These are phyloP conservation scores for Ectobius pallidus DNA, from an alignment of 2,888 invertebrate species.

Conservation along the genomic window DNA sequence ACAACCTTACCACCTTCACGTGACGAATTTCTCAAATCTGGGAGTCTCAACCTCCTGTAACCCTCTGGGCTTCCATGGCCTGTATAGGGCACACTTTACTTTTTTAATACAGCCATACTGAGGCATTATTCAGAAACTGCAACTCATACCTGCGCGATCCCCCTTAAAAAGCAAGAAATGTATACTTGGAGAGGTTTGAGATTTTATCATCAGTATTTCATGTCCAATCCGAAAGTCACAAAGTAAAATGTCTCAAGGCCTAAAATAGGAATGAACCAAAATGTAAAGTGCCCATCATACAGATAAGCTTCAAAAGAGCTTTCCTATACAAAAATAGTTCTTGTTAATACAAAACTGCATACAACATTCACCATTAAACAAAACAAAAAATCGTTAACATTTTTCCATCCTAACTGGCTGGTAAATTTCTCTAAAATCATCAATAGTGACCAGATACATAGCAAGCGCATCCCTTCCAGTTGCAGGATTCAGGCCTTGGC, in stretches of 20 bases:
- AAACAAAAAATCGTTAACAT: conserved; percentile 42
- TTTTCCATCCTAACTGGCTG: conserved; percentile 39
- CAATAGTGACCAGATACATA: conserved; percentile 63
- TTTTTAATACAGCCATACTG: too few relatives aligned
- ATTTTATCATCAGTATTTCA: conserved; percentile 15
- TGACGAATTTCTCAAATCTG: too few relatives aligned
- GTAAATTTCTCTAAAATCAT: conserved; percentile 60
- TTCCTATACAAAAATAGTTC: conserved; percentile 50
- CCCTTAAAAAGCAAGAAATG: conserved; percentile 39
- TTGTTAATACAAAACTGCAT: conserved; percentile 46
- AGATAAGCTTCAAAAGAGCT: conserved; percentile 25
- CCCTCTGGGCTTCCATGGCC: too few relatives aligned
- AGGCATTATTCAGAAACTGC: conserved; percentile 21
- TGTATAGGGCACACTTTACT: too few relatives aligned
- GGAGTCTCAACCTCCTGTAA: too few relatives aligned
- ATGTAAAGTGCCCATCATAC: conserved; percentile 43
- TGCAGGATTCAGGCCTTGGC: conserved; percentile 23
- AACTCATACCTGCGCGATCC: conserved; percentile 34
- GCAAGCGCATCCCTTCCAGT: conserved; percentile 39
- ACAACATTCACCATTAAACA: conserved; percentile 37
- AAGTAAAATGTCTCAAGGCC: conserved; percentile 6
- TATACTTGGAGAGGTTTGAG: conserved; percentile 34
- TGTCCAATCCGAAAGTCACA: background rate
- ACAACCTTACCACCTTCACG: too few relatives aligned
- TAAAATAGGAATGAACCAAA: conserved; percentile 15